phyloP scores from a whole-genome alignment of 2,113 vertebrate genomes.

The Platysteira castanea region DNA sequence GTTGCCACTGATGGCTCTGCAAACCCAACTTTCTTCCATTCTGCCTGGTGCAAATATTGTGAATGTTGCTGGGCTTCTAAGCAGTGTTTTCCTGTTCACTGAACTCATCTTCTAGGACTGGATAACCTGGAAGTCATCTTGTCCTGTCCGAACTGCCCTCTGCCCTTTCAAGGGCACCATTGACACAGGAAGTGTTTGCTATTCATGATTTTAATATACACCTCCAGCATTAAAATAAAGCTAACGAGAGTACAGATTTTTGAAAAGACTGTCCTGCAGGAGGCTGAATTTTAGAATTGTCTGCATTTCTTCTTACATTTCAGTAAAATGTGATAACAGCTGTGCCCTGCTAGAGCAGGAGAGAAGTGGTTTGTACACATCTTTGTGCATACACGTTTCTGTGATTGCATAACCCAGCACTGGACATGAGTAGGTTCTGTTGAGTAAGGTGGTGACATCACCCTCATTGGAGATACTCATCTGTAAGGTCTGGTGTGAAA shows the following conservation, averaged over 20 bases:
- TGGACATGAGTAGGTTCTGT: not conserved
- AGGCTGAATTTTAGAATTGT: not conserved
- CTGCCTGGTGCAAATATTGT: not conserved
- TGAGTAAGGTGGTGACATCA: not conserved
- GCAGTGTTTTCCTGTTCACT: not conserved
- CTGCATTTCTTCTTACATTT: not conserved
- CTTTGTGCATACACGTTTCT: not conserved
- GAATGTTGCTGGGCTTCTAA: not conserved
- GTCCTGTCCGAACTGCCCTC: not conserved
- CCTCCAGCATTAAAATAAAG: not conserved
- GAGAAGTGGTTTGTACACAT: not conserved
- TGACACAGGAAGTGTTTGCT: not conserved
- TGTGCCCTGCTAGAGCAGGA: not conserved
- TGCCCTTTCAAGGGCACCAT: not conserved
- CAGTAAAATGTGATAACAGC: not conserved
- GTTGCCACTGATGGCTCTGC: not conserved
- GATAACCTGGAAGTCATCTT: not conserved
- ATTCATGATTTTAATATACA: not conserved
- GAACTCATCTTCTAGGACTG: not conserved
- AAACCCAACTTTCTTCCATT: rapidly evolving
- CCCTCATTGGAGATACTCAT: not conserved
- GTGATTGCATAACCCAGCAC: not conserved
- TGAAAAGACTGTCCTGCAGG: not conserved
- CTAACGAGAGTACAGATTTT: not conserved
- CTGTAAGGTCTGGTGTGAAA: not conserved